Percentiles rank a stretch among this genome's conserved stretches.
These are phyloP conservation scores for Ectobius pallidus DNA, from an alignment of 2,888 invertebrate genomes.

Conservation along the genomic window DNA sequence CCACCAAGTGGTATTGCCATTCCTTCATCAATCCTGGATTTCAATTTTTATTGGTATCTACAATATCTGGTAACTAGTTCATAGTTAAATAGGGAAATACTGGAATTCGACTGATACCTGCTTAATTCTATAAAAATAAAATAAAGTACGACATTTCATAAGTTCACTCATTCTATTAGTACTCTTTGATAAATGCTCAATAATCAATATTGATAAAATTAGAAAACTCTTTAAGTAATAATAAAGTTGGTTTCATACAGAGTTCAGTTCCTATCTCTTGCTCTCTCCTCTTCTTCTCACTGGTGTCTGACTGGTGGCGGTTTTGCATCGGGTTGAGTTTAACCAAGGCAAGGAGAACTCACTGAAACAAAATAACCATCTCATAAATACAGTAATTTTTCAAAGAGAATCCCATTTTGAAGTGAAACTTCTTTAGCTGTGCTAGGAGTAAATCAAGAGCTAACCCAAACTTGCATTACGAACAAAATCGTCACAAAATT, in stretches of 20 bases:
- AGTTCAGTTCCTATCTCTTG: slow-evolving; percentile 25
- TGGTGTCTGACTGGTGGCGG: background rate
- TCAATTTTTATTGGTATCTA: too few species aligned
- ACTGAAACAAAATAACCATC: slow-evolving; percentile 29
- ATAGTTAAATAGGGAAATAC: too few species aligned
- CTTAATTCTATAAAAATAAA: slow-evolving; percentile 5
- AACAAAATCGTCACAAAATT: too few species aligned
- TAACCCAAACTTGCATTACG: too few species aligned
- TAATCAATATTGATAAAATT: background rate
- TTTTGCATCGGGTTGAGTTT: slow-evolving; percentile 30
- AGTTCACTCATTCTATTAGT: background rate
- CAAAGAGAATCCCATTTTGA: background rate
- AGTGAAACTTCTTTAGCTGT: too few species aligned
- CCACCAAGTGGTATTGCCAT: too few species aligned
- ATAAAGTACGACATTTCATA: background rate
- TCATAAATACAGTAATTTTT: background rate
- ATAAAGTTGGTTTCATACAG: background rate
- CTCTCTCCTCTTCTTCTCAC: slow-evolving; percentile 28
- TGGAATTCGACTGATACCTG: too few species aligned
- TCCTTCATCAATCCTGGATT: too few species aligned
- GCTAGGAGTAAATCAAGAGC: too few species aligned
- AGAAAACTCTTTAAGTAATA: background rate
- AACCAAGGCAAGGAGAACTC: slow-evolving; percentile 42
- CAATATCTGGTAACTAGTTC: too few species aligned
- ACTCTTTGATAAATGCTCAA: slow-evolving; percentile 12